These are phyloP conservation scores for Gastrophysa polygoni DNA, from an alignment of 2,888 invertebrate genomes.

Conservation along the genomic window DNA sequence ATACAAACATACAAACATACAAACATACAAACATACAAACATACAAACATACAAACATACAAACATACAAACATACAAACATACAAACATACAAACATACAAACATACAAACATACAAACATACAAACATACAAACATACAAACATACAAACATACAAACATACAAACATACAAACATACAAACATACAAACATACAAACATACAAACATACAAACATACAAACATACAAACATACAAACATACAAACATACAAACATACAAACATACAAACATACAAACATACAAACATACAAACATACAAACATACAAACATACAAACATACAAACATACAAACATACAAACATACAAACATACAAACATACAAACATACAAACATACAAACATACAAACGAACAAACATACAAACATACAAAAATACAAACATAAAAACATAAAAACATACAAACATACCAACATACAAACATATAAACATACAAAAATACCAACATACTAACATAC, in stretches of 20 bases:
- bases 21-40: conserved; percentile 8
- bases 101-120: conserved; percentile 8
- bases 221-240: conserved; percentile 8
- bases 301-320: conserved; percentile 8
- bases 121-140: conserved; percentile 8
- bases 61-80: conserved; percentile 8
- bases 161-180: conserved; percentile 8
- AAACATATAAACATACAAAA: conserved; percentile 12
- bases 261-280: conserved; percentile 8
- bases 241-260: conserved; percentile 8
- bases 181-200: conserved; percentile 8
- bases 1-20: conserved; percentile 8
- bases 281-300: conserved; percentile 8
- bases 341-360: conserved; percentile 9
- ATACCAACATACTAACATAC: conserved; percentile 12
- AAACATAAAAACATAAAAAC: conserved; percentile 12
- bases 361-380: conserved; percentile 11
- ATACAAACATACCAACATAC: conserved; percentile 13
- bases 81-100: conserved; percentile 8
- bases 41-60: conserved; percentile 8
- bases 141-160: conserved; percentile 8
- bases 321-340: conserved; percentile 8
- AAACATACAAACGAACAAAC: conserved; percentile 12
- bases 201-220: conserved; percentile 8
- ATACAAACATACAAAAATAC: conserved; percentile 10